phyloP scores from a whole-genome alignment of 2,113 vertebrate genomes.

The Shinisaurus crocodilurus region DNA sequence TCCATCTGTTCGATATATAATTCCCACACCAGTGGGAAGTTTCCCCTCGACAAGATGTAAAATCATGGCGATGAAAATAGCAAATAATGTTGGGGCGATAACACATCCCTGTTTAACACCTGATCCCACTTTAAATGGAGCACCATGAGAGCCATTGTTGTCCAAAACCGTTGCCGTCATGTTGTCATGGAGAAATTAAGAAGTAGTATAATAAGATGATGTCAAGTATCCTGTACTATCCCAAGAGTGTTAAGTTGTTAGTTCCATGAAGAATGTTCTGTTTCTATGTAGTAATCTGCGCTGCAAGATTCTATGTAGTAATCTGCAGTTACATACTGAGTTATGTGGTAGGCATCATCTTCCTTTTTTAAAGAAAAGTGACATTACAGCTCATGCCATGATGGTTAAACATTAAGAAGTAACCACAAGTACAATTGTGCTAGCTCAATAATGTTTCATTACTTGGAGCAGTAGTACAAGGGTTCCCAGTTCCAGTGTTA shows the following conservation, averaged over 20 bases:
- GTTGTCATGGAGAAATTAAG: too few relatives aligned
- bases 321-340: not conserved
- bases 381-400: not conserved
- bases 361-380: too few relatives aligned
- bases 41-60: too few relatives aligned
- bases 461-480: not conserved
- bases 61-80: too few relatives aligned
- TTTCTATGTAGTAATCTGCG: not conserved
- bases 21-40: too few relatives aligned
- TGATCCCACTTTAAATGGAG: too few relatives aligned
- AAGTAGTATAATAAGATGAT: not conserved
- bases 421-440: not conserved
- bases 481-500: not conserved
- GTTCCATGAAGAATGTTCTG: not conserved
- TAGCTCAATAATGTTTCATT: not conserved
- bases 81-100: too few relatives aligned
- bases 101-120: too few relatives aligned
- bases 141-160: too few relatives aligned
- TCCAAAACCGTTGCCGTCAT: too few relatives aligned
- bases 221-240: not conserved
- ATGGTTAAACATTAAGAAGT: not conserved
- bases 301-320: fast-evolving
- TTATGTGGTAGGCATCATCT: too few relatives aligned
- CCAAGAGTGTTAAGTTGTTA: not conserved
- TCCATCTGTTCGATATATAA: too few relatives aligned